Base-by-base conservation (phyloP, 2,797 vertebrate genomes). In the Pseudochromis fuscus region DNA sequence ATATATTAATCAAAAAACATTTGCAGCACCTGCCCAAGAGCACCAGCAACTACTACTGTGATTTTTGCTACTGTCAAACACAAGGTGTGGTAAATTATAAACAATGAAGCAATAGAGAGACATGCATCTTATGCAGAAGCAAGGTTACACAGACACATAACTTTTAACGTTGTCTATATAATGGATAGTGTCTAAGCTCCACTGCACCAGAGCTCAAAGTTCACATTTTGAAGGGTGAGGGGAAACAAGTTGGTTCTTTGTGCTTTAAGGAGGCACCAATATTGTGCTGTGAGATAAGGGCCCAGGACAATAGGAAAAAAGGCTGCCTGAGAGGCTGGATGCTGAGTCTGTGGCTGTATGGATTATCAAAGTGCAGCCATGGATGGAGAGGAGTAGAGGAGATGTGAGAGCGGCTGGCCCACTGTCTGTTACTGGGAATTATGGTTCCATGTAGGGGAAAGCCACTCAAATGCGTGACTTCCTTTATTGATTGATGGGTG, bases 401-500 rank as follows among this genome's bases (percentile, higher is more conserved):
- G 67, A 68, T 6, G 50, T 57, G 56, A 49, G 18, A 67, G 78
- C 4, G 79, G 73, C 46, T 65, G 67, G 75, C 46, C 80, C 62
- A 11, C 51, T 2, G 40, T 74, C 75, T 79, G 57, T 74, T 62
- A 79, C 67, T 76, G 81, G 80, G 77, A 90, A 72, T 77, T 64
- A 71, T 85, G 87, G 74, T 72, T 83, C 75, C 67, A 46, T 58
- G 60, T 62, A 46, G 59, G 77, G 80, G 51, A 72, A 69, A 82
- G 57, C 33, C 73, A 75, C 76, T 82, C 77, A 79, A 82, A 90
- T 10, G 86, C 82, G 86, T 79, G 83, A 87, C 88, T 91, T 90
- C 78, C 84, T 81, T 55, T 89, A 93, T 91, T 92, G 93, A 93
- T 75, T 87, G 81, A 84, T 74, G 66, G 77, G 60, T 76, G 85